phyloP scores from a whole-genome alignment of 2,113 vertebrate species.

The Steatornis caripensis region DNA sequence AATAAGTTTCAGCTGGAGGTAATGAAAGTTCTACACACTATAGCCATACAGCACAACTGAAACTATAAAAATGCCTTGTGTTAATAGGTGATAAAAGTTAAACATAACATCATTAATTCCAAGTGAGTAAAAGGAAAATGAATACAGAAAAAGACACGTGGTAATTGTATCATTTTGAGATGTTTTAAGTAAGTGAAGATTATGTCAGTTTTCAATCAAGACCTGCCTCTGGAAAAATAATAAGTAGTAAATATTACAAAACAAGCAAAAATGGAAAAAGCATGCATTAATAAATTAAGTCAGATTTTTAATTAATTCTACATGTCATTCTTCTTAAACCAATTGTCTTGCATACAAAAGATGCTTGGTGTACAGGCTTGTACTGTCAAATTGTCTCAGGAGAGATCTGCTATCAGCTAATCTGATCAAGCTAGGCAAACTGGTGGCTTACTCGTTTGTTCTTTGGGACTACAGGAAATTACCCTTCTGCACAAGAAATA shows the following conservation, averaged over 20 bases:
- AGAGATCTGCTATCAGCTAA: background rate
- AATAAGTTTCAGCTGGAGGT: background rate
- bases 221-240: background rate
- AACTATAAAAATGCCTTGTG: background rate
- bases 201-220: background rate
- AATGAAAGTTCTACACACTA: background rate
- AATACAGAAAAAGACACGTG: background rate
- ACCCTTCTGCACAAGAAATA: background rate
- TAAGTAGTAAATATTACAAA: background rate
- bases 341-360: background rate
- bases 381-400: background rate
- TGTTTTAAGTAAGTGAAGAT: background rate
- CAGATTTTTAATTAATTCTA: background rate
- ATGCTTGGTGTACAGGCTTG: background rate
- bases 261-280: background rate
- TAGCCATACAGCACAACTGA: background rate
- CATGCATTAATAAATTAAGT: background rate
- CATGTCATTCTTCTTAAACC: background rate
- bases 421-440: background rate
- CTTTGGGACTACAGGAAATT: background rate
- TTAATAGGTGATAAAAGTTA: background rate
- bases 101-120: background rate
- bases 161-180: background rate
- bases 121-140: background rate
- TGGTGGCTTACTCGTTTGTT: background rate